These are phyloP conservation scores for Ptychoptera albimana DNA, from an alignment of 2,888 invertebrate species.

Conservation along the genomic window DNA sequence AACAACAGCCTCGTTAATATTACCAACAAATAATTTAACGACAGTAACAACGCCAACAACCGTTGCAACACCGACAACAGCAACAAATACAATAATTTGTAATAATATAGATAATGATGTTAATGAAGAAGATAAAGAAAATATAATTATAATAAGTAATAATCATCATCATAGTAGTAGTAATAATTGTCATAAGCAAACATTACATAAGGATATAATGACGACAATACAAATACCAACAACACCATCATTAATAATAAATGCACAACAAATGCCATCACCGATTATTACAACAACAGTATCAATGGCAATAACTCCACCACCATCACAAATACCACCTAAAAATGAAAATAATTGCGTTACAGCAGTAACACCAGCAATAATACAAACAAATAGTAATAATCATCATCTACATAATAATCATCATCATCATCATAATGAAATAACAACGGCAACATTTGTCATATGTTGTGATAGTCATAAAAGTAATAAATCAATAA, in stretches of 20 bases:
- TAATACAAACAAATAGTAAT: conserved; percentile 11
- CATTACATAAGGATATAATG: no score
- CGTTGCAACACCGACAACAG: conserved; percentile 11
- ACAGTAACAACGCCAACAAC: conserved; percentile 9
- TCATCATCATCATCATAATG: conserved; percentile 5
- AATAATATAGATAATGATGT: conserved; percentile 1
- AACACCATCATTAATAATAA: no score
- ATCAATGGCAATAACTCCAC: not conserved
- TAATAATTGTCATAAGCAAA: no score
- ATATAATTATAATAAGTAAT: conserved; percentile 3
- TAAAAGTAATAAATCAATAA: not conserved
- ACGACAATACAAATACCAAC: no score
- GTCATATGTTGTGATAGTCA: not conserved
- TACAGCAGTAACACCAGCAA: conserved; percentile 10
- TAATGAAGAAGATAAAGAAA: conserved; percentile 3
- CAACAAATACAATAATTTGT: conserved; percentile 4
- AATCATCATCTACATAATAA: not conserved
- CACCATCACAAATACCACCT: conserved; percentile 7
- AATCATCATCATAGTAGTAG: not conserved
- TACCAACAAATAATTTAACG: conserved; percentile 10
- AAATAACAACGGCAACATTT: not conserved
- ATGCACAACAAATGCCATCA: conserved; percentile 7
- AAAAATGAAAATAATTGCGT: conserved; percentile 5
- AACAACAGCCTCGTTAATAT: conserved; percentile 7
- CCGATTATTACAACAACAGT: conserved; percentile 7